These are phyloP conservation scores for Atrichornis clamosus DNA, from an alignment of 2,113 vertebrate species.

Conservation along the genomic window DNA sequence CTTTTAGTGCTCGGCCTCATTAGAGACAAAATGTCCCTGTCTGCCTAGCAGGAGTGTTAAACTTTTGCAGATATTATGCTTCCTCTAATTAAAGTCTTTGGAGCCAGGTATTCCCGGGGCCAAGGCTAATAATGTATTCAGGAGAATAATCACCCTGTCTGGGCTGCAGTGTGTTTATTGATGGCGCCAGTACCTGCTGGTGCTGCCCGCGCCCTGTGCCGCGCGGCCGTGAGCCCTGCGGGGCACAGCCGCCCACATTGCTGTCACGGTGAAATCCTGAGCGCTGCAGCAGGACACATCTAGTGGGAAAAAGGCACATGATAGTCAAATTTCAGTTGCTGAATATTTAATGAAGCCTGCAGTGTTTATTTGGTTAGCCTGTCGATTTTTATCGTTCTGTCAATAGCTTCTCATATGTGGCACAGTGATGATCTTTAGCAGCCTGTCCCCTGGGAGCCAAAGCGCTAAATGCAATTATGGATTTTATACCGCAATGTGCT, in stretches of 20 bases:
- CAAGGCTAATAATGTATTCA: slow-evolving; percentile 60
- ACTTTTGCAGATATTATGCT: slow-evolving; percentile 52
- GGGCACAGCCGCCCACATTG: slow-evolving; percentile 76
- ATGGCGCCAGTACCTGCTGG: slow-evolving; percentile 71
- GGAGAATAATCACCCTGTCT: slow-evolving; percentile 51
- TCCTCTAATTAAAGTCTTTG: slow-evolving; percentile 72
- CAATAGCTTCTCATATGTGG: slow-evolving; percentile 96
- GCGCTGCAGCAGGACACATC: slow-evolving; percentile 59
- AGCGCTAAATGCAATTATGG: slow-evolving; percentile 99
- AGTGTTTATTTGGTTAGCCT: slow-evolving; percentile 98
- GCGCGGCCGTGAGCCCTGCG: slow-evolving; percentile 49
- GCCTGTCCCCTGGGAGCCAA: slow-evolving; percentile 86
- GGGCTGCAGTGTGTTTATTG: slow-evolving; percentile 11
- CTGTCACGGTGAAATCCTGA: slow-evolving; percentile 64
- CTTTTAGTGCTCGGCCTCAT: neutral
- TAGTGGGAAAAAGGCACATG: slow-evolving; percentile 18
- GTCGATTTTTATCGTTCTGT: slow-evolving; percentile 99
- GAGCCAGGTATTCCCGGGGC: slow-evolving; percentile 51
- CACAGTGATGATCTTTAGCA: slow-evolving; percentile 97
- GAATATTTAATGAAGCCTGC: slow-evolving; percentile 98
- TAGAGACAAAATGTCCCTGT: neutral
- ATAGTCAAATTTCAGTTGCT: slow-evolving; percentile 95
- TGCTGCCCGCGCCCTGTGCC: slow-evolving; percentile 67
- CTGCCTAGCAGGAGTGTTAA: neutral
- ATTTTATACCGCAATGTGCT: slow-evolving; percentile 99